Evolutionary conservation across 2,113 vertebrate species (phyloP), one percentile per base, ranked within the genome.

Genomic region (Nerophis ophidion): DNA sequence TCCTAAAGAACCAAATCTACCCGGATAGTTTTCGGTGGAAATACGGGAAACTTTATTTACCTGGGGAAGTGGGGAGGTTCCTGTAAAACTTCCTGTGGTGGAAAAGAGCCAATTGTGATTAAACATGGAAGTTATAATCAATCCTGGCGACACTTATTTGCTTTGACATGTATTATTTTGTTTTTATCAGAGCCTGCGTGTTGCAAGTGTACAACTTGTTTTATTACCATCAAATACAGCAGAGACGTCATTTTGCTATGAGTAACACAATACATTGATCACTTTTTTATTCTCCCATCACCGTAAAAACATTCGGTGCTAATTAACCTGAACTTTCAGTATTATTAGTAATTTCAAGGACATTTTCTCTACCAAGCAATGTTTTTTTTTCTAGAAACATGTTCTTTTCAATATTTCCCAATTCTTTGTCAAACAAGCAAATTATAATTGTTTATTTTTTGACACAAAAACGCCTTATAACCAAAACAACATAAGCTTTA

Each of bases 201-300:
- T 55, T 57, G 14, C 49, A 48, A 48, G 14, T 61, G 12, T 11
- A 15, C 40, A 14, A 46, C 11, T 54, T 46, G 61, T 63, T 12
- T 17, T 7, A 15, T 66, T 48, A 53, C 61, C 63, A 57, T 73
- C 46, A 17, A 67, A 61, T 63, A 34, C 19, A 55, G 63, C 45
- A 50, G 63, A 40, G 71, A 74, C 74, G 17, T 80, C 70, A 54
- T 71, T 77, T 47, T 70, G 42, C 61, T 54, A 33, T 68, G 56
- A n/a, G 68, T 66, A 67, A 62, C 69, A 65, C 48, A 56, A 17
- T 68, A 61, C 75, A 60, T 75, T 63, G 50, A 60, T 60, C 16
- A 8, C 48, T 12, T 11, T 49, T 57, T 51, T 46, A 0, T 9
- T 45, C 42, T 65, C 19, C 38, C 11, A 11, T 6, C 11, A 5